Conservation (phyloP, 2,797 vertebrate genomes). For the Gephyroberyx darwinii region DNA sequence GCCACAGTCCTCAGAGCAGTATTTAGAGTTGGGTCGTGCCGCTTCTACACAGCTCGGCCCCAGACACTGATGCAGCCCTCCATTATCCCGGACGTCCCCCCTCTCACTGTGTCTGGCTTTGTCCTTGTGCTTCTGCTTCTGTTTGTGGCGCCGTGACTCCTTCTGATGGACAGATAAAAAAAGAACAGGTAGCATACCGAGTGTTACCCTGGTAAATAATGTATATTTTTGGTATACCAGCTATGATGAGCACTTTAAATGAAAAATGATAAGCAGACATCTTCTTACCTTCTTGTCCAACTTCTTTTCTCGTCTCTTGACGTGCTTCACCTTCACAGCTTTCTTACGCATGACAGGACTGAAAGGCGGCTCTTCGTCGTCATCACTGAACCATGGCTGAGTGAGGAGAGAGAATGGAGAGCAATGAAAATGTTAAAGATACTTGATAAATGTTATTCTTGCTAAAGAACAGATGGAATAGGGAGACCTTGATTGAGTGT, state of each 20-base stretch:
- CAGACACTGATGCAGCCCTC: conserved; percentile 88
- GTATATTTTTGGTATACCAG: not conserved
- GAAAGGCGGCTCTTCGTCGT: conserved; percentile 88
- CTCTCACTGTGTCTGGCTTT: conserved; percentile 85
- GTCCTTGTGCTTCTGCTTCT: conserved; percentile 92
- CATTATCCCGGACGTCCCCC: conserved; percentile 81
- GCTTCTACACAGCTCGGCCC: conserved; percentile 89
- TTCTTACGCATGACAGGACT: conserved; percentile 90
- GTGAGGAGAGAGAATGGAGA: not conserved
- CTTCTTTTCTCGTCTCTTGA: conserved; percentile 95
- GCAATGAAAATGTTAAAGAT: not conserved
- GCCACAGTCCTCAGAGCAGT: conserved; percentile 94
- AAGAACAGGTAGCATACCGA: not conserved
- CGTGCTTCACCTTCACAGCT: conserved; percentile 95
- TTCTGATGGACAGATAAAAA: conserved; percentile 75
- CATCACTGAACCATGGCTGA: conserved; percentile 90
- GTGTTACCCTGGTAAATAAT: not conserved
- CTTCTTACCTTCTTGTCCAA: conserved; percentile 90
- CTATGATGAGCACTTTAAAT: not conserved
- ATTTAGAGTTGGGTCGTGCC: conserved; percentile 87
- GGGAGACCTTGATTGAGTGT: not conserved
- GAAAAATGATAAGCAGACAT: not conserved
- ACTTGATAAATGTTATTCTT: too few species aligned
- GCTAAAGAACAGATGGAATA: not conserved
- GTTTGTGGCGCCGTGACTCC: conserved; percentile 91